Conservation (phyloP, 1,140 invertebrate species). For the Asobara japonica region DNA sequence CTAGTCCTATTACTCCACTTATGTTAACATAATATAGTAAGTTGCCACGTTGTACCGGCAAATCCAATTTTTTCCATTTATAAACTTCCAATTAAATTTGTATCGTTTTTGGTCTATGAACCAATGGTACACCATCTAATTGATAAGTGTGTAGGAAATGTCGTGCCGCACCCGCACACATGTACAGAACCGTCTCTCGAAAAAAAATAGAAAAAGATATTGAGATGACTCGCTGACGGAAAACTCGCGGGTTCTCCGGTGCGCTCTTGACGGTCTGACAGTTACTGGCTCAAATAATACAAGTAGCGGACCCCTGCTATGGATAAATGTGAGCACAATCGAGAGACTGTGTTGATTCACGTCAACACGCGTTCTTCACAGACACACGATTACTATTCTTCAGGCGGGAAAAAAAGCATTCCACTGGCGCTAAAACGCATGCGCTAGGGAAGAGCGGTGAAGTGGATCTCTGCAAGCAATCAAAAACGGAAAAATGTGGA, state of each 20-base stretch:
- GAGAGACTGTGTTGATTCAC: neutral
- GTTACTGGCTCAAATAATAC: neutral
- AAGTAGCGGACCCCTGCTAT: neutral
- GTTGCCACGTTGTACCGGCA: too few relatives aligned
- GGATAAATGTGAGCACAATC: neutral
- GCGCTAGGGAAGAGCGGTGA: neutral
- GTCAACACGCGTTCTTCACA: neutral
- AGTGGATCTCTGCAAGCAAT: too few relatives aligned
- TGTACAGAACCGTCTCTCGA: neutral
- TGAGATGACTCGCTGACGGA: neutral
- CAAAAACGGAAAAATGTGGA: neutral
- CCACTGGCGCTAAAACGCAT: neutral
- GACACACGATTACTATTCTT: conserved; percentile 17
- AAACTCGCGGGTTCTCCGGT: neutral
- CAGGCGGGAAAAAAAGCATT: too few relatives aligned
- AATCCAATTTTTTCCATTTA: too few relatives aligned
- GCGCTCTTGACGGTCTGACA: conserved; percentile 6
- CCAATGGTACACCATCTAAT: too few relatives aligned
- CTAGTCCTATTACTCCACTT: too few relatives aligned
- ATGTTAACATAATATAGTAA: too few relatives aligned
- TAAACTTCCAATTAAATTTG: too few relatives aligned
- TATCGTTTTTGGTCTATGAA: too few relatives aligned
- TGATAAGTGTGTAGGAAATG: too few relatives aligned
- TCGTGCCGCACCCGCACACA: neutral
- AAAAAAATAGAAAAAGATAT: too few relatives aligned